Percentiles rank a stretch among this genome's conserved stretches.
These are phyloP conservation scores for Clunio marinus DNA, from an alignment of 2,888 invertebrate species.

Conservation along the genomic window DNA sequence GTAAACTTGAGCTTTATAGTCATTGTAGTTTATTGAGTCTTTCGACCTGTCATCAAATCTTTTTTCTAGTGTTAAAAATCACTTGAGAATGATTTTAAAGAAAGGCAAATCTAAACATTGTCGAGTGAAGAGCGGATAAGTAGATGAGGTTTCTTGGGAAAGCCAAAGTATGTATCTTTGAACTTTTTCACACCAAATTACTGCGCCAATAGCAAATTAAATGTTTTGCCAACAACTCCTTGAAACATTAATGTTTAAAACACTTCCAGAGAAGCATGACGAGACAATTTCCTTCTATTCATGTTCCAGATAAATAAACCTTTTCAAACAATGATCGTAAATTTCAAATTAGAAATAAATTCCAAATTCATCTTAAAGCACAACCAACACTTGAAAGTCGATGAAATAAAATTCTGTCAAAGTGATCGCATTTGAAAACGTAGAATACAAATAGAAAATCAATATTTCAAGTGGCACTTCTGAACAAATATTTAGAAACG, in stretches of 20 bases:
- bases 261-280: not conserved
- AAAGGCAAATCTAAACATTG: too few species aligned
- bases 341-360: constrained; percentile 20
- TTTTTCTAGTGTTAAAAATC: too few species aligned
- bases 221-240: constrained; percentile 19
- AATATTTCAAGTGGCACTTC: constrained; percentile 29
- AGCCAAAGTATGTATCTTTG: too few species aligned
- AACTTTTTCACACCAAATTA: constrained; percentile 11
- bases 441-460: constrained; percentile 19
- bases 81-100: too few species aligned
- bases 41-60: too few species aligned
- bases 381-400: not conserved
- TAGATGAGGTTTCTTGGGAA: too few species aligned
- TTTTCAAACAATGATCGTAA: constrained; percentile 18
- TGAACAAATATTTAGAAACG: constrained; percentile 28
- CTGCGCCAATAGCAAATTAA: constrained; percentile 4
- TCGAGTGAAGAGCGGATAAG: too few species aligned
- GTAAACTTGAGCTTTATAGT: too few species aligned
- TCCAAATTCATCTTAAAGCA: not conserved
- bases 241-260: not conserved
- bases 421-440: constrained; percentile 24
- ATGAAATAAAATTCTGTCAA: not conserved
- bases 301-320: constrained; percentile 20
- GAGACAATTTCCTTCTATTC: not conserved
- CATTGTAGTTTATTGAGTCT: too few species aligned